Evolutionary conservation across 2,113 vertebrate species (phyloP), one percentile per base, ranked within the genome.

Genomic region (Gnathonemus longibarbis): DNA sequence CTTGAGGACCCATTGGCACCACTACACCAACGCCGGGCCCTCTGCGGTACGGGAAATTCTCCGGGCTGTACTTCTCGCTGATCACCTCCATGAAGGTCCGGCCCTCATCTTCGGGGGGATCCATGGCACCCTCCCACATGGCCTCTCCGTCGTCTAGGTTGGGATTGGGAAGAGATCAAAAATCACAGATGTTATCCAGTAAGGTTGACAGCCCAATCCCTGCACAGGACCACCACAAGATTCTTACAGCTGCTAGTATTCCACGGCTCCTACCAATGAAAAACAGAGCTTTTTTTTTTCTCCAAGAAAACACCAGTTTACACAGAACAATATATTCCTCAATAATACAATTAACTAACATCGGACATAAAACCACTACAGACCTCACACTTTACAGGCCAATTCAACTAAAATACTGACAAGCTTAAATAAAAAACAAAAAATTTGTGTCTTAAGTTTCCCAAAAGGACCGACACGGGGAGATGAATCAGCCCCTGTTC

Each of bases 61-160:
- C 98, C 0, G 98, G 97, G 95, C 96, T 97, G 91, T 99, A 99
- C 93, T 99, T 99, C 94, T 99, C 98, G 93, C 97, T 97, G 91
- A 99, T 94, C 84, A 99, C 98, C 94, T 98, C 96, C 95, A 99
- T 96, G 92, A 99, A 98, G 94, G 98, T 99, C 93, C 97, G 97
- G 89, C 95, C 97, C 89, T 96, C 96, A 91, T 96, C 96, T 92
- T 96, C 95, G 58, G 93, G 93, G 0, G 95, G 95, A 94, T 98
- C 98, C 97, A 99, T 98, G 91, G 94, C 92, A 91, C 91, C 92
- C 93, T 93, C 91, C 94, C 92, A 93, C 49, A 84, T 89, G 77
- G 87, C 90, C 70, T 90, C 90, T 48, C 80, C 91, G 92, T 94
- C 91, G 87, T 90, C 91, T 92, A 89, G 19, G 83, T 48, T 35